Conservation (phyloP, 2,888 invertebrate species). For the Charanyca ferruginea region DNA sequence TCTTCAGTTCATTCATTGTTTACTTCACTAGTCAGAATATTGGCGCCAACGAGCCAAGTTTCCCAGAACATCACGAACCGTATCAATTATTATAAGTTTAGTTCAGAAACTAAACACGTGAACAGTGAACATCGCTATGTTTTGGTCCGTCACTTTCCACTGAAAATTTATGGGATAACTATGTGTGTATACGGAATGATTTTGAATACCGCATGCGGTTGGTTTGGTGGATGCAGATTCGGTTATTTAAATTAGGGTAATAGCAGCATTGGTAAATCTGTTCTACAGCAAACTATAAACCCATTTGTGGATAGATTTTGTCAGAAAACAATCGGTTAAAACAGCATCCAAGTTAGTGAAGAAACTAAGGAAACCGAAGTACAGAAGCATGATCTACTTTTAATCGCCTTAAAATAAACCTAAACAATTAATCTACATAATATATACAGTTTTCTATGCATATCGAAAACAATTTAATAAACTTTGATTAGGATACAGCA, state of each 20-base stretch:
- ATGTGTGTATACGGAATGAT: constrained; percentile 41
- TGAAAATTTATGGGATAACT: constrained; percentile 48
- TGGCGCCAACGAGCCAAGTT: constrained; percentile 70
- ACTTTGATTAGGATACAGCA: no score
- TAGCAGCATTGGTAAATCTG: constrained; percentile 23
- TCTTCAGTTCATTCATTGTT: constrained; percentile 67
- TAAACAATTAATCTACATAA: no score
- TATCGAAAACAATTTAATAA: no score
- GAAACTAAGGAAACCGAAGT: neutral
- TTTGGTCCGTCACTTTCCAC: constrained; percentile 53
- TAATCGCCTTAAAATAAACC: no score
- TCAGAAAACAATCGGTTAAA: neutral
- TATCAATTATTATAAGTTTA: constrained; percentile 68
- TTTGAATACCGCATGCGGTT: constrained; percentile 32
- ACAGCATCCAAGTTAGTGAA: neutral
- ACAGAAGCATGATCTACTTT: neutral
- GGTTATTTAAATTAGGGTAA: constrained; percentile 36
- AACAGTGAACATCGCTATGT: constrained; percentile 57
- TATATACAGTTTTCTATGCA: no score
- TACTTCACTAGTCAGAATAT: constrained; percentile 68
- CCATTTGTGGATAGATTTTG: neutral
- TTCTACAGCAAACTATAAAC: constrained; percentile 1
- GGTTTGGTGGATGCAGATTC: constrained; percentile 16
- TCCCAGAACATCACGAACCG: constrained; percentile 66
- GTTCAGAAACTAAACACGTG: constrained; percentile 60